phyloP scores from a whole-genome alignment of 2,113 vertebrate species.

The Marmota monax region DNA sequence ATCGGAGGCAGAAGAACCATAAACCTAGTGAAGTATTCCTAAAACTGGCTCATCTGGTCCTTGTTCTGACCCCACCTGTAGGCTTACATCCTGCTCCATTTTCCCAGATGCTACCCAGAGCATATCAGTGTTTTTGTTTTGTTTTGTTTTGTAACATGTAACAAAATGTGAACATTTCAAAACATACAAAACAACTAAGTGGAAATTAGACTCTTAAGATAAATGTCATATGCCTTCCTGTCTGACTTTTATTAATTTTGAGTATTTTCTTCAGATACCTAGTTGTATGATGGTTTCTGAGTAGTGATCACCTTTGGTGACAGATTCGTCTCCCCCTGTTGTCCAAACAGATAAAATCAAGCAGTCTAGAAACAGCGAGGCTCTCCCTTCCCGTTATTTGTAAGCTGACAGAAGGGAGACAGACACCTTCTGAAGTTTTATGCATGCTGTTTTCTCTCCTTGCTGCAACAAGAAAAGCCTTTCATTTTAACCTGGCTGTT shows the following conservation, averaged over 20 bases:
- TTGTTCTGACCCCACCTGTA: neutral
- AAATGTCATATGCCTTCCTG: neutral
- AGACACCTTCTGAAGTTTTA: constrained; percentile 84
- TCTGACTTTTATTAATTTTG: constrained; percentile 36
- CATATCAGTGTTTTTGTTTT: neutral
- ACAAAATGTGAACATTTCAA: neutral
- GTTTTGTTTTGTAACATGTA: neutral
- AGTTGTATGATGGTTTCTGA: neutral
- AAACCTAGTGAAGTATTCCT: neutral
- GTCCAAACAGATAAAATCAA: constrained; percentile 80
- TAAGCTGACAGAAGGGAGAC: constrained; percentile 76
- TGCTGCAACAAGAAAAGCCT: constrained; percentile 84
- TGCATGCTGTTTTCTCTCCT: constrained; percentile 81
- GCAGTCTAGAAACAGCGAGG: constrained; percentile 71
- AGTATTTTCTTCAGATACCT: neutral
- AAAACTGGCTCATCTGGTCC: neutral
- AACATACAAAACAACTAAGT: neutral
- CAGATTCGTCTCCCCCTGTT: constrained; percentile 81
- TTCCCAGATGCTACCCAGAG: neutral
- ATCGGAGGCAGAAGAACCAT: neutral
- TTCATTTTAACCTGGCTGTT: constrained; percentile 86
- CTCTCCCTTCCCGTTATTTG: constrained; percentile 72
- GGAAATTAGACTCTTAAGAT: neutral
- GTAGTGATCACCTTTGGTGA: constrained; percentile 43
- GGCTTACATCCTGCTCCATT: neutral